Evolutionary conservation across 2,797 vertebrate species (phyloP).

Genomic region (Notolabrus celidotus): DNA sequence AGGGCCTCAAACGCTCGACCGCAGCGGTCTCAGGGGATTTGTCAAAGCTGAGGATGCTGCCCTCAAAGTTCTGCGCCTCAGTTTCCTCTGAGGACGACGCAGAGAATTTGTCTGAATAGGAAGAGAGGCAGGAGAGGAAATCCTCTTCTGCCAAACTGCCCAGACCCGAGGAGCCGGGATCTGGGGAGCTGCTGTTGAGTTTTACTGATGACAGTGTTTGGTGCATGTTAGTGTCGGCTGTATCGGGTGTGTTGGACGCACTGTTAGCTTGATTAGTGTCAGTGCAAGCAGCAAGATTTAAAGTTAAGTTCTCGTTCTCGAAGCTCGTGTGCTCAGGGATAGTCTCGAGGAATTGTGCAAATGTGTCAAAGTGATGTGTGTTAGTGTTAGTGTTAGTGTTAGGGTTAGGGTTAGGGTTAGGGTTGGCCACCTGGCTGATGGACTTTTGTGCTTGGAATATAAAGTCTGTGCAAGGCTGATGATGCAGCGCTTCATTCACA

Average conservation of each 20-base stretch:
- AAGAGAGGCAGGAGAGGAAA: conserved; percentile 68
- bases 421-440: background rate
- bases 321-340: conserved; percentile 67
- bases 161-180: conserved; percentile 67
- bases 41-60: conserved; percentile 27
- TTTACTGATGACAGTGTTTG: conserved; percentile 6
- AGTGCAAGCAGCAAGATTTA: conserved; percentile 3
- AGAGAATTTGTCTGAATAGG: conserved; percentile 69
- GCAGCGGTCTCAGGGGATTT: conserved; percentile 3
- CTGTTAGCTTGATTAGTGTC: conserved; percentile 33
- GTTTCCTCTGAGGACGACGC: conserved; percentile 62
- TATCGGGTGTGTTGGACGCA: conserved; percentile 29
- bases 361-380: conserved; percentile 28
- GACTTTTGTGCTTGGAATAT: conserved; percentile 4
- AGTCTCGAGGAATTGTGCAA: conserved; percentile 63
- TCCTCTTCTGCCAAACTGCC: conserved; percentile 75
- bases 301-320: conserved; percentile 21
- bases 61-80: conserved; percentile 46
- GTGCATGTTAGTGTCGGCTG: conserved; percentile 33
- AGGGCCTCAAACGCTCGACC: background rate
- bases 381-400: too few relatives aligned
- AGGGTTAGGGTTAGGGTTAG: too few relatives aligned
- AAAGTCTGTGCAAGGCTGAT: conserved; percentile 21
- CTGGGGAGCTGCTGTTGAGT: conserved; percentile 57
- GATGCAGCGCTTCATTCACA: conserved; percentile 22